Base-by-base conservation (phyloP, 1,140 invertebrate species). In the Eriosoma lanigerum region DNA sequence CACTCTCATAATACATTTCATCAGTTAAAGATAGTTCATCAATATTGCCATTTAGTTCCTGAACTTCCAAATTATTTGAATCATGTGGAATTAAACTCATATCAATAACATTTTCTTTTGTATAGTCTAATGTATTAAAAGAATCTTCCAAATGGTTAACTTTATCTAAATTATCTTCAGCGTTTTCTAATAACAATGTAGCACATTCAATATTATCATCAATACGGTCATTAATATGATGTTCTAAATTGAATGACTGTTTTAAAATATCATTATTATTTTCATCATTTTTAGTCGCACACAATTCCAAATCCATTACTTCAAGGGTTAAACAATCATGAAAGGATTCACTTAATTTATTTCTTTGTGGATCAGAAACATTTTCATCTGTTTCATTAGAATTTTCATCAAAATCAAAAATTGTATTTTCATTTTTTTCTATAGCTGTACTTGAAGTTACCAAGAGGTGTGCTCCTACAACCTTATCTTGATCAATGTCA, bases 181-280 rank as follows among this genome's bases (percentile, higher is more conserved):
- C 32, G 46, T 48, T 68, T 48, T 68, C 38, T 48, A 68, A 68
- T 48, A 68, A 26, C 26, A 72, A 10, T 19, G 29, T 29, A n/a
- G 19, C 29, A 73, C 1, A 54, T 29, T 32, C 29, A n/a, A 29
- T 54, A 29, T 38, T 3, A 38, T 38, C 32, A 38, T n/a, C n/a
- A n/a, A n/a, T n/a, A n/a, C n/a, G n/a, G n/a, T n/a, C n/a, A n/a
- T n/a, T n/a, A n/a, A n/a, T n/a, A n/a, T n/a, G n/a, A n/a, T n/a
- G n/a, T n/a, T n/a, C n/a, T n/a, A n/a, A n/a, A n/a, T n/a, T n/a
- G n/a, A n/a, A n/a, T n/a, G n/a, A n/a, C n/a, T n/a, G n/a, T n/a
- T n/a, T n/a, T n/a, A n/a, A n/a, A n/a, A n/a, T n/a, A n/a, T n/a
- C n/a, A n/a, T n/a, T n/a, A n/a, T n/a, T n/a, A n/a, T 38, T 38